phyloP scores from a whole-genome alignment of 2,797 vertebrate species.

The Paguma larvata region DNA sequence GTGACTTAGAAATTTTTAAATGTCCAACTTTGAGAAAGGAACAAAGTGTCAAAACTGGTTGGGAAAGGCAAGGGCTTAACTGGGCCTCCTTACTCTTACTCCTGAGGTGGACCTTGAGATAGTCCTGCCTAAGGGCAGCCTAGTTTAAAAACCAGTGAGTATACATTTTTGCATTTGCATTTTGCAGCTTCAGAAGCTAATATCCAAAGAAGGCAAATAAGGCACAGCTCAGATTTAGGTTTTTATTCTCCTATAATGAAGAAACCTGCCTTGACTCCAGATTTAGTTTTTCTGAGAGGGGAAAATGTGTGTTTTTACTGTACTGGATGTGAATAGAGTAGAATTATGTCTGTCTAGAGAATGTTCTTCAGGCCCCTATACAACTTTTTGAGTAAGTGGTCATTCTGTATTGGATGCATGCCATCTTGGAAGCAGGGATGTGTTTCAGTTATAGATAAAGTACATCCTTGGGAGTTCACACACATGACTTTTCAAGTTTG shows the following conservation, averaged over 20 bases:
- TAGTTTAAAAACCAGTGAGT: constrained; percentile 3
- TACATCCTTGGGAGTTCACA: background rate
- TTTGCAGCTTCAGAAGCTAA: background rate
- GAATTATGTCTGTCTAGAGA: background rate
- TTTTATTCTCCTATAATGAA: background rate
- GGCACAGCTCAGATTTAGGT: background rate
- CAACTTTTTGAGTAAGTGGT: background rate
- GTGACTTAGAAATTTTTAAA: constrained; percentile 39
- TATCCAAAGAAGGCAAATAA: background rate
- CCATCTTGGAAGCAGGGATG: background rate
- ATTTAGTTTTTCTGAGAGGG: background rate
- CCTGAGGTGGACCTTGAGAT: background rate
- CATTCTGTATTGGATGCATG: background rate
- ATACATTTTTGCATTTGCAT: background rate
- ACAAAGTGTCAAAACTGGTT: background rate
- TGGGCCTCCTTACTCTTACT: background rate
- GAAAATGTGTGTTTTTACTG: background rate
- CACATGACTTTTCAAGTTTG: background rate
- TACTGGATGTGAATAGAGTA: background rate
- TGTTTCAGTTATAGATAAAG: background rate
- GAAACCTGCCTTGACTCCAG: background rate
- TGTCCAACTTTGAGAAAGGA: background rate
- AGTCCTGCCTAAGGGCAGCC: background rate
- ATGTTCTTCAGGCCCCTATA: background rate
- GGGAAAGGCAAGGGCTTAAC: background rate